Evolutionary conservation across 1,140 invertebrate genomes (phyloP).

Genomic region (Oedothorax gibbosus): DNA sequence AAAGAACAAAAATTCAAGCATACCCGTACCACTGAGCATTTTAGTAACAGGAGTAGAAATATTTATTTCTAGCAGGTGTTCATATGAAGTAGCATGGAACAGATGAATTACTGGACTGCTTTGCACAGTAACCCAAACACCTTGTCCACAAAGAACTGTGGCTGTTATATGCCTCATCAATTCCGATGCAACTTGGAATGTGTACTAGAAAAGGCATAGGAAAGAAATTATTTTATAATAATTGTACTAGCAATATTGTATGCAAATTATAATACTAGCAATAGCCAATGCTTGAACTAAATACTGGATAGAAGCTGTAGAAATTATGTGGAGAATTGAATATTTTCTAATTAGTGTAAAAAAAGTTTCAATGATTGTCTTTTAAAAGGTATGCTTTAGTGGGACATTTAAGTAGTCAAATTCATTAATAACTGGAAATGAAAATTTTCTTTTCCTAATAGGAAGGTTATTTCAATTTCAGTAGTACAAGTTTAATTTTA

Average conservation of each 20-base stretch:
- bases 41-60: slow-evolving; percentile 92
- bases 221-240: neutral
- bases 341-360: no score
- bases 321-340: no score
- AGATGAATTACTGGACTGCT: slow-evolving; percentile 83
- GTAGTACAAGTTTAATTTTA: no score
- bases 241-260: neutral
- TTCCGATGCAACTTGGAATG: slow-evolving; percentile 83
- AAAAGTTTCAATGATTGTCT: no score
- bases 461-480: no score
- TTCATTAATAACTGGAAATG: no score
- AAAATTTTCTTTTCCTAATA: no score
- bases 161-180: slow-evolving; percentile 80
- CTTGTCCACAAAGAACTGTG: slow-evolving; percentile 82
- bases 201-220: slow-evolving; percentile 65
- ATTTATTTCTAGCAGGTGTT: slow-evolving; percentile 87
- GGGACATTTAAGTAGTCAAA: no score
- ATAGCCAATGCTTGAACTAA: no score
- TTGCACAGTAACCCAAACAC: slow-evolving; percentile 90
- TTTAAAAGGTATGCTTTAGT: no score
- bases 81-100: slow-evolving; percentile 82
- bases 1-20: neutral
- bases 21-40: slow-evolving; percentile 86
- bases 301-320: no score
- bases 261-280: neutral